Base-by-base conservation (phyloP, 2,888 invertebrate genomes). In the Phortica magna region DNA sequence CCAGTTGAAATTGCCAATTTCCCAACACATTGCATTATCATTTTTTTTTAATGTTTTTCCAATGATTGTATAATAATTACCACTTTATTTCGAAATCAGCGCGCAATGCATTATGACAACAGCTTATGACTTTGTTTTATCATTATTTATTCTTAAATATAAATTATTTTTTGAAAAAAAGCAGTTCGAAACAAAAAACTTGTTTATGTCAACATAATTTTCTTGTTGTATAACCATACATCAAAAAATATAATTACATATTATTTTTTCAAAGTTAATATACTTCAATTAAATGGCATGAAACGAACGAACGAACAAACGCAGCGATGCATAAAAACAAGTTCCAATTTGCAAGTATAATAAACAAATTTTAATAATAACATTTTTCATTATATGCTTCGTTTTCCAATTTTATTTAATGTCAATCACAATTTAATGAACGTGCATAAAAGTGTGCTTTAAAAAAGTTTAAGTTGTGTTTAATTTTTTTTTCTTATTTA, bases 1-100 rank as follows among this genome's bases (percentile, higher is more conserved):
- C 85, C 88, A 85, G 88, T 85, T 84, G 87, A 85, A 85, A 85
- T 85, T 61, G 85, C 85, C 85, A 88, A 85, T 85, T 85, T 85
- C 85, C 85, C 68, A 39, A 17, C 10, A 43, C 42, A 43, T 19
- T 17, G n/a, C 17, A 39, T 43, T 68, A 10, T 42, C 42, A 42
- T 65, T 17, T 39, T 43, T 73, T 68, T 73, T 61, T 75, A 57
- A 59, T 61, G 71, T 61, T 42, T n/a, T 17, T 70, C 14, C 39
- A 74, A 80, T 83, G 83, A 85, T 87, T 80, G 79, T 82, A 82
- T 83, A 81, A 83, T 85, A 87, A 87, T 85, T 82, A 85, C 80
- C 76, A 78, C 80, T 81, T 80, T 78, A 79, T 81, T 78, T 77
- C 76, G 80, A 83, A 86, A 86, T 88, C 84, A 84, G 76, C 79